Base-by-base conservation (phyloP, 2,888 invertebrate species). In the Isotomurus palustris region DNA sequence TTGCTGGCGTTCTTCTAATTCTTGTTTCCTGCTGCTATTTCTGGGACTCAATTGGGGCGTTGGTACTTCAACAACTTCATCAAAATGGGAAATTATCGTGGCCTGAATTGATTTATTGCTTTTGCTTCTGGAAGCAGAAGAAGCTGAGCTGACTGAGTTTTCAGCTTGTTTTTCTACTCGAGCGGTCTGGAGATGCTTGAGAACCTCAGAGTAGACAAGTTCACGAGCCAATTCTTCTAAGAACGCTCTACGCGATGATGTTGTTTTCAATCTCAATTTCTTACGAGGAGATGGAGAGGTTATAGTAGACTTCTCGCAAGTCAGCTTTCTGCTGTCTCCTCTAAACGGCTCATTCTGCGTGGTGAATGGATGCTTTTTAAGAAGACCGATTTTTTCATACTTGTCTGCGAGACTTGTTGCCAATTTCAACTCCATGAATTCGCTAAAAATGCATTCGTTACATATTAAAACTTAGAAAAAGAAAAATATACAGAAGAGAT, bases 161-260 rank as follows among this genome's bases (percentile, higher is more conserved):
- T 19, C 21, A 12, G 29, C 35, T 24, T 40, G n/a, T 27, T 24
- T 41, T 48, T 54, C 48, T 14, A 12, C 24, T 29, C 48, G 40
- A 36, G 19, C 19, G 2, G 6, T 25, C 19, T 40, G n/a, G 17
- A 53, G 27, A 22, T 53, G 54, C 28, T 56, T 53, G 2, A 62
- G 44, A 10, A 65, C 51, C 52, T 65, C 65, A 28, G 29, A 40
- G 47, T 60, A 56, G 17, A 65, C 57, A 5, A 65, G 32, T 27
- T 65, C 65, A n/a, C 56, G 38, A 4, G 62, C 62, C 19, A 65
- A 53, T 56, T 57, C 51, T 24, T 57, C 56, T 14, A 65, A 40
- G 27, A 44, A 12, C 14, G 32, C 8, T 8, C 14, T n/a, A n/a
- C n/a, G n/a, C n/a, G n/a, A n/a, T n/a, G n/a, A n/a, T n/a, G n/a